Percentiles rank a stretch among this genome's conserved stretches.
These are phyloP conservation scores for Macrosiphum euphorbiae DNA, from an alignment of 2,888 invertebrate species.

Conservation along the genomic window DNA sequence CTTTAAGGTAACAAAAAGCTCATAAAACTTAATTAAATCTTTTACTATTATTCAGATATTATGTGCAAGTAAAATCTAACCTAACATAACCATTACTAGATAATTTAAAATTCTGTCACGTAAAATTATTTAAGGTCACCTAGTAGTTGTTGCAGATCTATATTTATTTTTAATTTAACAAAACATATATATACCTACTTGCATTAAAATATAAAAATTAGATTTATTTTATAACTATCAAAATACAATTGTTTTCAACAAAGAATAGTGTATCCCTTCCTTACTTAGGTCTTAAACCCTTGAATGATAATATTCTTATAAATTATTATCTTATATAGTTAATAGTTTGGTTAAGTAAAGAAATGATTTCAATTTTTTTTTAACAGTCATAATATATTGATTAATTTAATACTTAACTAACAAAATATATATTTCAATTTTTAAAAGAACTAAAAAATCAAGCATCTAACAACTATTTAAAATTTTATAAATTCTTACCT, in stretches of 20 bases:
- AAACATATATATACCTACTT: neutral
- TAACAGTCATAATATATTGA: neutral
- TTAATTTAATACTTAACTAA: neutral
- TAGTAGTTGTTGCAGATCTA: neutral
- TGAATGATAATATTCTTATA: neutral
- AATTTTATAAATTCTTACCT: conserved; percentile 72
- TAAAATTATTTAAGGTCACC: neutral
- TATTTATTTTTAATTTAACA: neutral
- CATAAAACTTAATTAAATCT: neutral
- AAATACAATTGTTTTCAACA: neutral
- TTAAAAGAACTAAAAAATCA: neutral
- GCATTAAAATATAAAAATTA: neutral
- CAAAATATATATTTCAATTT: neutral
- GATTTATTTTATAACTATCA: conserved; percentile 6
- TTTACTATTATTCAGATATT: neutral
- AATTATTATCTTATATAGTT: neutral
- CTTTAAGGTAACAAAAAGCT: neutral
- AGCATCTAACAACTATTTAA: neutral
- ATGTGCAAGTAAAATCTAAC: neutral
- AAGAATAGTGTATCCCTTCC: neutral
- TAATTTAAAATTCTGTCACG: conserved; percentile 15
- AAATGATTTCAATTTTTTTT: neutral
- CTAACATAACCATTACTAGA: conserved; percentile 2
- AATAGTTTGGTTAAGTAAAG: neutral
- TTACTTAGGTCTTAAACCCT: neutral